phyloP scores from a whole-genome alignment of 2,888 invertebrate genomes.

The Epirrita christyi region DNA sequence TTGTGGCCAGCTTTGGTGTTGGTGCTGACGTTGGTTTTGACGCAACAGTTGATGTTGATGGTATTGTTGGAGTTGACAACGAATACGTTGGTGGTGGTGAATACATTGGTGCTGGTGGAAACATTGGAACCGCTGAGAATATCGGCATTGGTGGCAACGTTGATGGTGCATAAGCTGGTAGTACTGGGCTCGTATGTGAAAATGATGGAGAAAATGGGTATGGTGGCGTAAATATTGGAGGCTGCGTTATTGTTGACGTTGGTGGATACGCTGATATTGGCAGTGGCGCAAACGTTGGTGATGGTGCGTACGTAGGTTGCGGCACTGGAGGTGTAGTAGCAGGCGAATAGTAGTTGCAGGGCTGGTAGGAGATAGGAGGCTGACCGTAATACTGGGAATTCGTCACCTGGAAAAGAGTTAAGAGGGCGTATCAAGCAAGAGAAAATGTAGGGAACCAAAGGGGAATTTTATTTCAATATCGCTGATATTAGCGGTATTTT shows the following conservation, averaged over 20 bases:
- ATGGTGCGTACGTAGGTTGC: slow-evolving; percentile 3
- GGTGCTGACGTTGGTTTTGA: too few relatives aligned
- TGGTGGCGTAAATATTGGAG: not conserved
- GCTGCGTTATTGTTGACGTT: not conserved
- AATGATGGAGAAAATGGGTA: not conserved
- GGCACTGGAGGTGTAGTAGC: slow-evolving; percentile 1
- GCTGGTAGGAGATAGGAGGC: slow-evolving; percentile 20
- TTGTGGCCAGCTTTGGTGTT: not conserved
- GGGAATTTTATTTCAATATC: too few relatives aligned
- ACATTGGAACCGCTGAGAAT: too few relatives aligned
- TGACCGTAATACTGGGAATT: slow-evolving; percentile 27
- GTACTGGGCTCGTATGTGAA: not conserved
- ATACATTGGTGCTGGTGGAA: not conserved
- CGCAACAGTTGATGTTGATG: not conserved
- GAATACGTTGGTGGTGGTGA: not conserved
- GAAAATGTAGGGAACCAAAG: too few relatives aligned
- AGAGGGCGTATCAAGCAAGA: too few relatives aligned
- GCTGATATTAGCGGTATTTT: too few relatives aligned
- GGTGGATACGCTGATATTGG: not conserved
- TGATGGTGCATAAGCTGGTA: slow-evolving; percentile 1
- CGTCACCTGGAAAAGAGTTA: slow-evolving; percentile 31
- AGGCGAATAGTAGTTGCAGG: slow-evolving; percentile 20
- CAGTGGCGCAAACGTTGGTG: slow-evolving; percentile 5
- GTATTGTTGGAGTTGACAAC: not conserved
- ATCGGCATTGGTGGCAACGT: not conserved